Evolutionary conservation across 2,797 vertebrate genomes (phyloP), one percentile per base, ranked within the genome.

Genomic region (Chanos chanos): DNA sequence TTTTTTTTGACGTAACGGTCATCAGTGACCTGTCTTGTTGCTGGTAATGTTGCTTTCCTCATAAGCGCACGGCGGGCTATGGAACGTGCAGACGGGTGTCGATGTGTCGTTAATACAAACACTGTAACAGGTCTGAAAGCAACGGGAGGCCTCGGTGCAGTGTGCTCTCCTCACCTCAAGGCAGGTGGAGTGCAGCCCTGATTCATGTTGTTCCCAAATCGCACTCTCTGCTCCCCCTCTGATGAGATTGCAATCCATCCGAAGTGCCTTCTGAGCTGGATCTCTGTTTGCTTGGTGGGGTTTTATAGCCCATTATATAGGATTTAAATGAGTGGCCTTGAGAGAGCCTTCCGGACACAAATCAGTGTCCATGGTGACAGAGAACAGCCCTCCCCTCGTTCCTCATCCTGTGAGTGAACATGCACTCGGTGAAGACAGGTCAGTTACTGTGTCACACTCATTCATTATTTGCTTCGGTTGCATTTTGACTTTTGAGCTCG

Each of bases 271-370:
- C 66, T 55, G 33, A 54, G 57, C 62, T 40, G 44, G 60, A 61
- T 33, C 60, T 41, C 54, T 75, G 71, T 76, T 45, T 59, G 25
- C 56, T 63, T 54, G 50, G 31, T 62, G 57, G 65, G 49, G 68
- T 41, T 79, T 81, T 73, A 79, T 77, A 69, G 64, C 50, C 73
- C 39, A 7, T 43, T 76, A 72, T 63, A 66, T 72, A 71, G 66
- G 54, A 71, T 76, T 71, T 41, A 63, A 54, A 70, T 64, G 36
- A 44, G 49, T 62, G 70, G 59, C 71, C 69, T 72, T 74, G 73
- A 74, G 51, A 64, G 28, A 50, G 43, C 63, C 70, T 56, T 48
- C 52, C 49, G 30, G 44, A 65, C 68, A 79, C 52, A 79, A 77
- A 77, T 82, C 79, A 80, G 33, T 34, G 60, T 66, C 48, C 44